These are phyloP conservation scores for Sceloporus undulatus DNA, from an alignment of 2,113 vertebrate genomes.

Conservation along the genomic window DNA sequence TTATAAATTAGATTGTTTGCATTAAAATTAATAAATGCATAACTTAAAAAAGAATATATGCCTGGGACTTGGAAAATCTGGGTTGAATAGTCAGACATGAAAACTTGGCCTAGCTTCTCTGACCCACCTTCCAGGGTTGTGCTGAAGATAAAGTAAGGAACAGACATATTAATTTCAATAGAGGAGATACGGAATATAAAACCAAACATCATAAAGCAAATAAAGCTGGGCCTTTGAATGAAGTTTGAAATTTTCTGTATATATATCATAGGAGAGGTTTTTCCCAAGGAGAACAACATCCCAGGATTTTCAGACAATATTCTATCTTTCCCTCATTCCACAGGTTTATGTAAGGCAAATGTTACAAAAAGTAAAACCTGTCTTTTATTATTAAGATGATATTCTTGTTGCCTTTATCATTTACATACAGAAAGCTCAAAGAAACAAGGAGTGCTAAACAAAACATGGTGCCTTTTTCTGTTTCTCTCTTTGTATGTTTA, in stretches of 20 bases:
- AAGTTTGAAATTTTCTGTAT: neutral
- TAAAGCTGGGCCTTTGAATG: neutral
- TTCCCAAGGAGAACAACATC: neutral
- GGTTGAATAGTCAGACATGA: too few species aligned
- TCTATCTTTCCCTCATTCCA: neutral
- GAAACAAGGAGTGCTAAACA: constrained; percentile 8
- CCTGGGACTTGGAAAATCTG: too few species aligned
- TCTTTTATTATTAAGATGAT: neutral
- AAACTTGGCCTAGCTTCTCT: too few species aligned
- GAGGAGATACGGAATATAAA: too few species aligned
- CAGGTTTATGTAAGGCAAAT: neutral
- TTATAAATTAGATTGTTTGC: too few species aligned
- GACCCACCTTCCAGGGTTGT: too few species aligned
- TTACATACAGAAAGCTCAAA: constrained; percentile 8
- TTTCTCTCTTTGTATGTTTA: constrained; percentile 1
- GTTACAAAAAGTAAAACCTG: neutral
- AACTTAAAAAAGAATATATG: too few species aligned
- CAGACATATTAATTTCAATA: too few species aligned
- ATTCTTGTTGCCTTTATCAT: constrained; percentile 12
- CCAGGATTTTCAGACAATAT: neutral
- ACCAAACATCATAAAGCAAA: too few species aligned
- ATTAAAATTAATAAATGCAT: too few species aligned
- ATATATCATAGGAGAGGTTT: neutral
- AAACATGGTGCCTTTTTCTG: constrained; percentile 28
- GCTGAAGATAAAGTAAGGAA: too few species aligned